Evolutionary conservation across 2,888 invertebrate genomes (phyloP).

Genomic region (Melinaea menophilus): DNA sequence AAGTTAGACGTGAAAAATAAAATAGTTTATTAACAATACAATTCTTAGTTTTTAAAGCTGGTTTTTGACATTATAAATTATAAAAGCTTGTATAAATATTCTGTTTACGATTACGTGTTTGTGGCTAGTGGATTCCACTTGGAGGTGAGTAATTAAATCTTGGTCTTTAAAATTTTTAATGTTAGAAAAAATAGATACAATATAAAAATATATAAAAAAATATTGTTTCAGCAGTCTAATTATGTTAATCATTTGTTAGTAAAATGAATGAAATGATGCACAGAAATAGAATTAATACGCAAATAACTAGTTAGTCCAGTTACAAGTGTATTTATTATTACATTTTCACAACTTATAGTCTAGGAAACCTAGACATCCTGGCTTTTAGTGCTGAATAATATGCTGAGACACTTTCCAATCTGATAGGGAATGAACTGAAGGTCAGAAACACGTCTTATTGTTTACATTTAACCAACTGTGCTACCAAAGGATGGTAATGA

Average conservation of each 20-base stretch:
- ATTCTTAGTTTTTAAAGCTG: constrained; percentile 5
- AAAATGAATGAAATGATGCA: no score
- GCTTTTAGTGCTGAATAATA: not conserved
- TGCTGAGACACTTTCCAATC: constrained; percentile 5
- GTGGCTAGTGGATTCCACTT: constrained; percentile 41
- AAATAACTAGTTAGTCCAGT: no score
- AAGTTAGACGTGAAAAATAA: not conserved
- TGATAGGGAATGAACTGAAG: constrained; percentile 10
- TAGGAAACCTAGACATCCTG: not conserved
- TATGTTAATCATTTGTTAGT: no score
- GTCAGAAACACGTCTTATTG: constrained; percentile 14
- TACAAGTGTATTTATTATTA: no score
- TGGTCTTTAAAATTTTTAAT: not conserved
- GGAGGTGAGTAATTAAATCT: constrained; percentile 42
- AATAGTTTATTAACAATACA: not conserved
- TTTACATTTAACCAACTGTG: constrained; percentile 9
- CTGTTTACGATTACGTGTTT: constrained; percentile 8
- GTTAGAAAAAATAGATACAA: not conserved
- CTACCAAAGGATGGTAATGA: constrained; percentile 7
- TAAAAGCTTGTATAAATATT: constrained; percentile 3
- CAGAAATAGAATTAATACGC: no score
- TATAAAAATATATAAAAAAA: not conserved
- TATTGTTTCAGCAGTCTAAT: not conserved
- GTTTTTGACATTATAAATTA: not conserved
- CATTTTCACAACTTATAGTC: not conserved